phyloP scores from a whole-genome alignment of 2,113 vertebrate genomes.

The Sylvia atricapilla region DNA sequence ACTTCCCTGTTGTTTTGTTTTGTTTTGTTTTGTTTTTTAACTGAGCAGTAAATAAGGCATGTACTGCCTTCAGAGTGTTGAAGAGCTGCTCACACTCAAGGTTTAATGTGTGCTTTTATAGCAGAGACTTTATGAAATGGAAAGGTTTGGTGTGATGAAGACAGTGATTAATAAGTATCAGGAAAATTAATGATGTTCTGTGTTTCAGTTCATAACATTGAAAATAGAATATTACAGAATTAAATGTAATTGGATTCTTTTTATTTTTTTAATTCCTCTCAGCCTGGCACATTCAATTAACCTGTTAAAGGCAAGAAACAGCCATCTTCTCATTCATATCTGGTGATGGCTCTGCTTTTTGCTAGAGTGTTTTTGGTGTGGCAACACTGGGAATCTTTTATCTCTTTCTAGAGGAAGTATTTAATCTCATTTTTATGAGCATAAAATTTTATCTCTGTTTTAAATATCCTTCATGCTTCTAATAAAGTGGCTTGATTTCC shows the following conservation, averaged over 20 bases:
- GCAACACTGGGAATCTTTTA: background rate
- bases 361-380: background rate
- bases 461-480: background rate
- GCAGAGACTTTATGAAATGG: background rate
- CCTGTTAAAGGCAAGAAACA: conserved; percentile 8
- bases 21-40: background rate
- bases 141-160: background rate
- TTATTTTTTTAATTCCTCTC: conserved; percentile 14
- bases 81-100: background rate
- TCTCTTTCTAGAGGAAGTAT: background rate
- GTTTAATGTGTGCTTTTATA: background rate
- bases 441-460: background rate
- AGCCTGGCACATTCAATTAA: conserved; percentile 12
- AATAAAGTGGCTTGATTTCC: background rate
- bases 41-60: background rate
- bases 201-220: background rate
- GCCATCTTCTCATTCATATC: background rate
- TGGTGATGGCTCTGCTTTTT: background rate
- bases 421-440: background rate
- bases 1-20: too few species aligned
- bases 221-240: background rate
- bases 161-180: background rate
- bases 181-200: background rate
- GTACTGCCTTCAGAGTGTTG: background rate
- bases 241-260: background rate